Base-by-base conservation (phyloP, 1,140 invertebrate species). In the Agrypnia vestita region DNA sequence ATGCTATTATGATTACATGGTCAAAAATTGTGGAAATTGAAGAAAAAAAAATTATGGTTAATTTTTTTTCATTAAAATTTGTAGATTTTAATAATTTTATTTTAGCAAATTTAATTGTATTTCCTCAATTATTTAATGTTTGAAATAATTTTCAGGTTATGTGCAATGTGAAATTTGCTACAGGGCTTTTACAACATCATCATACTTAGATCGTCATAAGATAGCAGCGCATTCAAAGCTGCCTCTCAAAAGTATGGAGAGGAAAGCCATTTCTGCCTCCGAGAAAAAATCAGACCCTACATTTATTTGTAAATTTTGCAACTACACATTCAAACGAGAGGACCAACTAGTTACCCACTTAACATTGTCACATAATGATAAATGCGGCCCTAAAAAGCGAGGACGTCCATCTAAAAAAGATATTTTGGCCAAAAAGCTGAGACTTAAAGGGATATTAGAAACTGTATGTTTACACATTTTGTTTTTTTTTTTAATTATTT, bases 391-490 rank as follows among this genome's bases (percentile, higher is more conserved):
- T 4, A 83, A 77, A 46, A 83, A 80, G 19, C 21, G 82, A 56
- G 82, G 82, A 10, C 49, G 82, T n/a, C 82, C 82, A n/a, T 83
- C 82, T 7, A 83, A 83, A 64, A 83, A 83, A 61, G 79, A 83
- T 49, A 79, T 80, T 21, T 25, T 79, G 13, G 59, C 73, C 8
- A 80, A 80, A 49, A 80, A 83, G 51, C 46, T 80, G 17, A 73
- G 76, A 51, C n/a, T 83, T 9, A 83, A 83, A 69, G 77, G 76
- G 15, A 64, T 83, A 47, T 73, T 83, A 76, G 76, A 83, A 53
- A 76, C 76, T 47, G 81, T 83, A 56, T 21, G 75, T 80, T 15
- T n/a, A 12, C 53, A 46, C n/a, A 46, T 43, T 67, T 25, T 67
- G 12, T 43, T 35, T 67, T 25, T 67, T 0, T 43, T 35, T 67